Evolutionary conservation across 2,888 invertebrate species (phyloP), one percentile per base, ranked within the genome.

Genomic region (Metalampra italica): DNA sequence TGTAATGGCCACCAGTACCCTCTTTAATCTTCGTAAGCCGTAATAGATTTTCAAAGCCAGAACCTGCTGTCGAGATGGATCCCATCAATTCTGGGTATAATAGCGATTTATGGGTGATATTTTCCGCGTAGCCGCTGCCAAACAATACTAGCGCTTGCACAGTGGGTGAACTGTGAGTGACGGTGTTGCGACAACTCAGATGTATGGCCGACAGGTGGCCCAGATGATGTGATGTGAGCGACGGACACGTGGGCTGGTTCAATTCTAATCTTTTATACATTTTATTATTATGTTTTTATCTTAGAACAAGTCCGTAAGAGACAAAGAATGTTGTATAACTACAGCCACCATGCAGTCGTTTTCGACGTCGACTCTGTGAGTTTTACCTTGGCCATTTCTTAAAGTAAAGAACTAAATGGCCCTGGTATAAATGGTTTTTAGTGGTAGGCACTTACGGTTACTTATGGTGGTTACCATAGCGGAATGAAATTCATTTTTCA

Each of bases 111-210:
- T 72, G 71, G 71, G 68, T 69, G 65, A 51, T 73, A 71, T 70
- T 69, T 79, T 74, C 74, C 74, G 75, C 64, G 66, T 69, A 56
- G 56, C 53, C 45, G 55, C 60, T 84, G 82, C 82, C 82, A 84
- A 83, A 83, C 82, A 78, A 82, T 81, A 66, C 72, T 64, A 60
- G 43, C n/a, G 29, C 9, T 22, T 13, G 39, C 14, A 37, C 39
- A 39, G 40, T 15, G 54, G 54, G 54, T 36, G 5, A n/a, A 36
- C n/a, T 36, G 54, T 50, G 52, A 52, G 54, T 46, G 53, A 44
- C 42, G n/a, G 32, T 50, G 66, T 68, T 67, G 65, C 68, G 75
- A 75, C 74, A 71, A n/a, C 7, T 1, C 37, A 32, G 29, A 51
- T 40, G 32, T 36, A 47, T 45, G 32, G 38, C 42, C 22, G 42